Percentiles rank a stretch among this genome's conserved stretches.
Conservation (phyloP, 2,888 invertebrate species). For the Campopleginae sp. region DNA sequence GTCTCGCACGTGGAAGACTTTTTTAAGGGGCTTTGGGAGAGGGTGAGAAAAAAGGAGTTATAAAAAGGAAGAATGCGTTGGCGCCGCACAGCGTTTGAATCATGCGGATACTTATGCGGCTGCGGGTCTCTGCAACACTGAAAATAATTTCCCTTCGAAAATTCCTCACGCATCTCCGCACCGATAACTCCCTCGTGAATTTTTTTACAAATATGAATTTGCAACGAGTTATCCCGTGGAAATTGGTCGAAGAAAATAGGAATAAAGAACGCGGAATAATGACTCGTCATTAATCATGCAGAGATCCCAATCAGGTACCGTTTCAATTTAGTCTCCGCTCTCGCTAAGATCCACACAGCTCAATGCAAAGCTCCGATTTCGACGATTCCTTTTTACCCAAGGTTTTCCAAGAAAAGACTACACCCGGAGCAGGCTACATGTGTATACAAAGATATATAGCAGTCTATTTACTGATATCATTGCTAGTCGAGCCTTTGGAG, state of each 20-base stretch:
- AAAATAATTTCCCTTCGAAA: slow-evolving; percentile 55
- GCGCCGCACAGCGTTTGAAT: slow-evolving; percentile 56
- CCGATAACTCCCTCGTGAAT: slow-evolving; percentile 36
- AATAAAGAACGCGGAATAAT: background rate
- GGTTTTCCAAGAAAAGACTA: background rate
- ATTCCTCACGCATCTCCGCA: slow-evolving; percentile 59
- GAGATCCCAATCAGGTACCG: slow-evolving; percentile 55
- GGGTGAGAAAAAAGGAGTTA: slow-evolving; percentile 8
- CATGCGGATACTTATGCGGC: slow-evolving; percentile 56
- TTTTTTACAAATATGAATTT: slow-evolving; percentile 44
- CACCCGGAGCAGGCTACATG: background rate
- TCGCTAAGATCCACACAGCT: slow-evolving; percentile 1
- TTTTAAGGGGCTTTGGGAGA: background rate
- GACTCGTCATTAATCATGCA: slow-evolving; percentile 43
- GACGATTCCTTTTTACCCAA: background rate
- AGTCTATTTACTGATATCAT: slow-evolving; percentile 55
- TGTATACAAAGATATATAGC: background rate
- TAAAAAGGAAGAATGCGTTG: slow-evolving; percentile 61
- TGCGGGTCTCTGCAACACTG: slow-evolving; percentile 24
- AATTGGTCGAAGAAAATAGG: slow-evolving; percentile 27
- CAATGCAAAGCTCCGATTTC: background rate
- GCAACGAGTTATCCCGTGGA: slow-evolving; percentile 22
- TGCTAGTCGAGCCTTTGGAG: slow-evolving; percentile 48
- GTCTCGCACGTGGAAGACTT: slow-evolving; percentile 35
- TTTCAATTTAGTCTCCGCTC: slow-evolving; percentile 45